phyloP scores from a whole-genome alignment of 2,888 invertebrate genomes.

The Apodemia zela region DNA sequence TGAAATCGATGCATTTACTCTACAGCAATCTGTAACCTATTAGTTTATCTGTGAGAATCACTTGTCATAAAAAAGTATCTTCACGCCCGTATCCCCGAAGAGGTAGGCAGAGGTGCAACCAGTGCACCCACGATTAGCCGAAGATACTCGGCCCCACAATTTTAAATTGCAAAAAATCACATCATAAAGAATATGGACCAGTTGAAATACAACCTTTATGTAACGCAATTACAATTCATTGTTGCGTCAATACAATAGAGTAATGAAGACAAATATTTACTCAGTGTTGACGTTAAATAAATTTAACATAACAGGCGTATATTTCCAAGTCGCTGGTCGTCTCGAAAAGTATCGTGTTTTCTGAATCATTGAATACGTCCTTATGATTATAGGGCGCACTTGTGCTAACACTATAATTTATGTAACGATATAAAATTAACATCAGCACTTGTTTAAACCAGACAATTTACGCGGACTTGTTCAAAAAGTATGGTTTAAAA shows the following conservation, averaged over 20 bases:
- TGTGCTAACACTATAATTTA: slow-evolving; percentile 43
- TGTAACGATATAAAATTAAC: slow-evolving; percentile 40
- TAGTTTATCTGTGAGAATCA: too few species aligned
- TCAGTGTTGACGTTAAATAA: slow-evolving; percentile 18
- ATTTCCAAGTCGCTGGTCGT: slow-evolving; percentile 43
- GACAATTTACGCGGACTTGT: background rate
- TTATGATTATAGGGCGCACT: slow-evolving; percentile 45
- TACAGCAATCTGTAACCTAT: too few species aligned
- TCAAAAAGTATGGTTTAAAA: background rate
- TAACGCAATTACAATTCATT: background rate
- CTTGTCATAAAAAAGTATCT: too few species aligned
- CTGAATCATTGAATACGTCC: slow-evolving; percentile 45
- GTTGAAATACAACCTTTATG: background rate
- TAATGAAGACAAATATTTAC: slow-evolving; percentile 22
- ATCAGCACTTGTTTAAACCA: slow-evolving; percentile 51
- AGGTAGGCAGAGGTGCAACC: too few species aligned
- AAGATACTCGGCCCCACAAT: too few species aligned
- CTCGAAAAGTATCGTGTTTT: slow-evolving; percentile 36
- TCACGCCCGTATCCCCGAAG: too few species aligned
- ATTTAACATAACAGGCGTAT: slow-evolving; percentile 44
- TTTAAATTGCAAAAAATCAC: too few species aligned
- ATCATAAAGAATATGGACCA: too few species aligned
- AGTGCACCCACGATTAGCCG: too few species aligned
- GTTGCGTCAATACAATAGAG: slow-evolving; percentile 19
- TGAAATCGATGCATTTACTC: background rate